A percentile compares a stretch with the other conserved stretches of the same genome.
These are phyloP conservation scores for Neuroterus valhalla DNA, from an alignment of 1,140 invertebrate species.

Conservation along the genomic window DNA sequence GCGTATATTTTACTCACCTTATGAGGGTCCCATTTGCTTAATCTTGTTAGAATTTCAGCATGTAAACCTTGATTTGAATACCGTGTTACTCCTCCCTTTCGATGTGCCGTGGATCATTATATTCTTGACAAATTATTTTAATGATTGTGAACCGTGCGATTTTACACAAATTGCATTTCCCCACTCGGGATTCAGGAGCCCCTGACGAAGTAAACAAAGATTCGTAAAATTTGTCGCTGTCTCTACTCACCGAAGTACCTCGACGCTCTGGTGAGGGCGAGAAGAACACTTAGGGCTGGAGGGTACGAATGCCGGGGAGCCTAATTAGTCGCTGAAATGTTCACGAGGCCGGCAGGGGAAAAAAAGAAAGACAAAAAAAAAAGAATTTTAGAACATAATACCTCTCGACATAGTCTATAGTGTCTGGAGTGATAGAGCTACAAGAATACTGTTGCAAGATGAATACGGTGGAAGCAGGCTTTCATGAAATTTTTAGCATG, in stretches of 20 bases:
- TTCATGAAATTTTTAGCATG: constrained; percentile 17
- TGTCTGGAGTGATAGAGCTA: constrained; percentile 23
- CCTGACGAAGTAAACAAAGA: constrained; percentile 49
- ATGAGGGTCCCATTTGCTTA: no score
- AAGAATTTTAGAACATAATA: constrained; percentile 51
- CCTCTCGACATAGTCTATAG: constrained; percentile 28
- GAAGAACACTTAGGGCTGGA: constrained; percentile 62
- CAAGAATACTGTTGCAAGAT: constrained; percentile 27
- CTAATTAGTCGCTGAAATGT: constrained; percentile 63
- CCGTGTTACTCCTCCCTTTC: not conserved
- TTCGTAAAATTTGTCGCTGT: constrained; percentile 58
- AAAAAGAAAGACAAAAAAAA: constrained; percentile 48
- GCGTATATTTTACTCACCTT: no score
- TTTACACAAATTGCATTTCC: constrained; percentile 45
- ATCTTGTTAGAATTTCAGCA: no score
- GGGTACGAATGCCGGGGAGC: constrained; percentile 53
- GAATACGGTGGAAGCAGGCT: constrained; percentile 23
- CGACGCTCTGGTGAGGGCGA: constrained; percentile 41
- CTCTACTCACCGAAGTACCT: constrained; percentile 28
- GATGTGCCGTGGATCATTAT: not conserved
- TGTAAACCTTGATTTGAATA: not conserved
- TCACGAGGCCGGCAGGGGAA: constrained; percentile 43
- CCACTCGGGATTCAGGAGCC: constrained; percentile 48
- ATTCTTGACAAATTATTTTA: constrained; percentile 1
- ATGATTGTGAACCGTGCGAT: constrained; percentile 36